Evolutionary conservation across 2,113 vertebrate genomes (phyloP), one percentile per base, ranked within the genome.

Genomic region (Tichodroma muraria): DNA sequence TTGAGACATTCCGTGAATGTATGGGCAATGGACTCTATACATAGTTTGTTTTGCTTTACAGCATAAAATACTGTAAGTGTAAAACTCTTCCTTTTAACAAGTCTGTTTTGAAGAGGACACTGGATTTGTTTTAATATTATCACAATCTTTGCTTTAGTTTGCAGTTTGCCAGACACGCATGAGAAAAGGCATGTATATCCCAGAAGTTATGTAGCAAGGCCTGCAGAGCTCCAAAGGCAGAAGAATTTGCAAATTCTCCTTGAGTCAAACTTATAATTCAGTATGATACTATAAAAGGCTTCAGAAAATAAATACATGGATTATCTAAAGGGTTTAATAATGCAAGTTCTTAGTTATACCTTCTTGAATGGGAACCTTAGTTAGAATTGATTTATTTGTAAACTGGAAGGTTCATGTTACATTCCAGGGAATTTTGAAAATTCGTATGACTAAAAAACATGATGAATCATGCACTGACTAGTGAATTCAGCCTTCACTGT

Each of bases 1-100:
- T 50, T 33, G 45, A 81, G 15, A 9, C 5, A 1, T 75, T 47
- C 10, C 0, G 0, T 59, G 25, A 47, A 16, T 13, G 5, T 37
- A 18, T 18, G 28, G 70, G 25, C 0, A 1, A 2, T 47, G 63
- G 44, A 17, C 33, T 42, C 21, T 60, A 5, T 14, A 3, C 8
- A 2, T 25, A 4, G 16, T 21, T 79, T 47, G 27, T 30, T 91
- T 94, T 68, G 13, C 16, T 82, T 65, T 57, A 47, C 15, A 47
- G 31, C 1, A 0, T 24, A 45, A 45, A 45, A 45, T 45, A 45
- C 18, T 45, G 44, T 45, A 42, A 42, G 42, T 16, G 42, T 42
- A 45, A 20, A 45, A 20, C 44, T 20, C 44, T 61, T 82, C 27
- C 33, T 85, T 66, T n/a, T 53, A 45, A 13, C 16, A 79, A 12